phyloP scores from a whole-genome alignment of 2,888 invertebrate genomes.

The Nipponacmea schrenckii region DNA sequence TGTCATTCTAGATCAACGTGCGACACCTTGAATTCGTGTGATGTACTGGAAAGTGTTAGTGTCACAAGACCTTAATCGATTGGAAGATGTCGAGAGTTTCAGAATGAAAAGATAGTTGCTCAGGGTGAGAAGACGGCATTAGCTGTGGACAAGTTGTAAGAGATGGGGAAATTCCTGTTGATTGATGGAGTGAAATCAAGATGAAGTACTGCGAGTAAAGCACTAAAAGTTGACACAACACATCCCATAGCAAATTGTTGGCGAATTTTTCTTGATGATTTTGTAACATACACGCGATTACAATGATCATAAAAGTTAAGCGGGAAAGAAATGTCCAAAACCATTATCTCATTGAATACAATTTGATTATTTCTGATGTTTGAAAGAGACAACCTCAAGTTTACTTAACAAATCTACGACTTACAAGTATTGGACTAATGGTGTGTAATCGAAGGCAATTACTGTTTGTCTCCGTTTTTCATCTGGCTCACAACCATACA shows the following conservation, averaged over 20 bases:
- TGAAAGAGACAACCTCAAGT: background rate
- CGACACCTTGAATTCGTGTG: background rate
- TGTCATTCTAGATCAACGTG: background rate
- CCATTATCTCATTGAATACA: slow-evolving; percentile 4
- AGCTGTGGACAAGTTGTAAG: background rate
- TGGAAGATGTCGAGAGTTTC: background rate
- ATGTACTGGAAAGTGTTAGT: background rate
- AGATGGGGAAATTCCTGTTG: background rate
- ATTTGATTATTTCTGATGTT: background rate
- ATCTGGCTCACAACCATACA: slow-evolving; percentile 2
- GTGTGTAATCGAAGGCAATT: slow-evolving; percentile 6
- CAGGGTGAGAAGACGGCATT: background rate
- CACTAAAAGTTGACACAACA: background rate
- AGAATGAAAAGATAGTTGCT: background rate
- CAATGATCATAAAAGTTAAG: slow-evolving; percentile 5
- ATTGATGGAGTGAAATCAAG: slow-evolving; percentile 7
- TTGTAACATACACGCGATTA: slow-evolving; percentile 7
- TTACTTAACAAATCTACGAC: slow-evolving; percentile 9
- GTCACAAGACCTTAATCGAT: slow-evolving; percentile 8
- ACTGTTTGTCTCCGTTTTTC: slow-evolving; percentile 4
- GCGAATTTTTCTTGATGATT: slow-evolving; percentile 1
- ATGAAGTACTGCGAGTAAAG: background rate
- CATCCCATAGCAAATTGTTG: background rate
- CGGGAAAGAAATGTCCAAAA: background rate
- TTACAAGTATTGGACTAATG: slow-evolving; percentile 2